These are phyloP conservation scores for Notechis scutatus DNA, from an alignment of 2,113 vertebrate species.

Conservation along the genomic window DNA sequence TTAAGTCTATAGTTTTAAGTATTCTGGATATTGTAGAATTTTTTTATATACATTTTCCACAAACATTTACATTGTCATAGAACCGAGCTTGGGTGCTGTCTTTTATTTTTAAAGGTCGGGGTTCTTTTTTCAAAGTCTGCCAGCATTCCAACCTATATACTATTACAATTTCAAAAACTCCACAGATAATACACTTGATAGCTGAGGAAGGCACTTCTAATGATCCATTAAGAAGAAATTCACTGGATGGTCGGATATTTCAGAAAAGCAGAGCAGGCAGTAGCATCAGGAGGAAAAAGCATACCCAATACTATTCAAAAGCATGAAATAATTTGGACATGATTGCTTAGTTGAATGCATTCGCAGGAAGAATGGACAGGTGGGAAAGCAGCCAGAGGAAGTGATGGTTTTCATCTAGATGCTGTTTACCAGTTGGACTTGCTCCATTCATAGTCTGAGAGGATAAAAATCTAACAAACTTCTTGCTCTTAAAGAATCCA, in stretches of 20 bases:
- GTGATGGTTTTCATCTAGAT: neutral
- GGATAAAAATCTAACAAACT: neutral
- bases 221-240: neutral
- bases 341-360: neutral
- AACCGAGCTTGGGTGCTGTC: neutral
- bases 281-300: neutral
- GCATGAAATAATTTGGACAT: neutral
- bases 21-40: neutral
- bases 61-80: neutral
- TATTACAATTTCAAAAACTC: neutral
- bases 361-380: neutral
- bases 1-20: neutral
- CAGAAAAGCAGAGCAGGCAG: neutral
- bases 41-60: neutral
- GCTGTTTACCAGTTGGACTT: neutral
- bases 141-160: neutral
- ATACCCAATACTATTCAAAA: neutral
- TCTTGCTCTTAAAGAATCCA: neutral
- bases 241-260: neutral
- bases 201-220: neutral
- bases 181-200: neutral
- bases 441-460: neutral
- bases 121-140: neutral
- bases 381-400: neutral
- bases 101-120: neutral